Evolutionary conservation across 1,140 invertebrate genomes (phyloP).

Genomic region (Oedothorax gibbosus): DNA sequence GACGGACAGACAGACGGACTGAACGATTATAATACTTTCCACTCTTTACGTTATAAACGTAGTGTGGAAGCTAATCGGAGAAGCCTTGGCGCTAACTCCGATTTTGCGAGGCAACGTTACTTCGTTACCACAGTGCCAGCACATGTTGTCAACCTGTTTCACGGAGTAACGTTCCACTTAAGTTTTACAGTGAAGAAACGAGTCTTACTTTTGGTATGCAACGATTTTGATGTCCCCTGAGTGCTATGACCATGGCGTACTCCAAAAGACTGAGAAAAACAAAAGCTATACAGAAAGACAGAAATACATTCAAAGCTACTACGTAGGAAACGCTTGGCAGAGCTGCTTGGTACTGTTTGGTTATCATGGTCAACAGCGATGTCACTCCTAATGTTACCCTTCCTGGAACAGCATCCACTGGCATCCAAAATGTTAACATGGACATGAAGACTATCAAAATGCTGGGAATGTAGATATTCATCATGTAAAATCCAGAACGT

Average conservation of each 20-base stretch:
- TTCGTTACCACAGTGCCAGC: no score
- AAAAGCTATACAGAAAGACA: conserved; percentile 87
- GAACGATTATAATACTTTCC: no score
- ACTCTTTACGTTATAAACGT: no score
- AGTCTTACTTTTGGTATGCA: neutral
- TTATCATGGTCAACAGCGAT: conserved; percentile 52
- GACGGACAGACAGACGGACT: no score
- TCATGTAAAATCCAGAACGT: conserved; percentile 66
- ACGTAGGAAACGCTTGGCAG: conserved; percentile 57
- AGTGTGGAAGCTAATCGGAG: no score
- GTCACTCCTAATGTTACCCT: conserved; percentile 63
- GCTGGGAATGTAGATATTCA: conserved; percentile 67
- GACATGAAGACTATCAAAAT: conserved; percentile 67
- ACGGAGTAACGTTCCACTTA: no score
- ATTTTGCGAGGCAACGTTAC: neutral
- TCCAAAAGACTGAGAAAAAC: conserved; percentile 85
- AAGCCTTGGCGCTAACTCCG: no score
- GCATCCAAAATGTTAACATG: conserved; percentile 67
- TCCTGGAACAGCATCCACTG: conserved; percentile 66
- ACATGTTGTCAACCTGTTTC: neutral
- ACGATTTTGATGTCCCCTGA: conserved; percentile 27
- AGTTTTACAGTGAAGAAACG: neutral
- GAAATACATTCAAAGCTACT: conserved; percentile 86
- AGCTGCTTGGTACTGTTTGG: conserved; percentile 58
- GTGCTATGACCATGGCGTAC: conserved; percentile 61